Percentiles rank a stretch among this genome's conserved stretches.
phyloP scores from a whole-genome alignment of 1,140 invertebrate species.

The Drosophila sp. region DNA sequence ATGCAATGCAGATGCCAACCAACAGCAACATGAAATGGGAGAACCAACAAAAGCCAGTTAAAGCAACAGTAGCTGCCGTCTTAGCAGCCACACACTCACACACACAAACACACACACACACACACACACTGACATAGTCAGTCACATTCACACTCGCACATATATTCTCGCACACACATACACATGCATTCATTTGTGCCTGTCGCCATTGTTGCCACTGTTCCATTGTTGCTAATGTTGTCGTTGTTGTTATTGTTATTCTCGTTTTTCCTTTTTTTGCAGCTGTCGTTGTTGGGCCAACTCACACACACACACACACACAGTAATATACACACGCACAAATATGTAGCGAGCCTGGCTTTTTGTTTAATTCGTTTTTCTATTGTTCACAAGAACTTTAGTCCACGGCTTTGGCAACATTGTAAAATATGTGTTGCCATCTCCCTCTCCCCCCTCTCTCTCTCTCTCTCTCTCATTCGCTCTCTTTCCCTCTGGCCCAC shows the following conservation, averaged over 20 bases:
- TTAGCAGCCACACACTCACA: constrained; percentile 10
- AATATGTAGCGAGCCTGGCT: constrained; percentile 54
- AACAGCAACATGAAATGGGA: constrained; percentile 21
- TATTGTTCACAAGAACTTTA: constrained; percentile 81
- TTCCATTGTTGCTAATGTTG: constrained; percentile 41
- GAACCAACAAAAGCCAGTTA: constrained; percentile 75
- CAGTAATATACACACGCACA: constrained; percentile 1
- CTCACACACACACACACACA: constrained; percentile 39
- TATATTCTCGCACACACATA: constrained; percentile 9
- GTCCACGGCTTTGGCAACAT: constrained; percentile 75
- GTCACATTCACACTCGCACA: constrained; percentile 10
- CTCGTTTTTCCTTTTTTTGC: constrained; percentile 19
- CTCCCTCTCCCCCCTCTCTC: constrained; percentile 27
- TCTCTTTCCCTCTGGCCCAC: neutral
- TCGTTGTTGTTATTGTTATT: constrained; percentile 19
- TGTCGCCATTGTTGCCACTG: constrained; percentile 72
- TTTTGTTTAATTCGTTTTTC: constrained; percentile 82
- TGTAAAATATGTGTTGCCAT: constrained; percentile 72
- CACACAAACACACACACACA: constrained; percentile 23
- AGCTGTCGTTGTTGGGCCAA: constrained; percentile 41
- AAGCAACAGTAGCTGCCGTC: constrained; percentile 63
- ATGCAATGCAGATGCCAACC: constrained; percentile 19
- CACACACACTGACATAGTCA: too few species aligned
- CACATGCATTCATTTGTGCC: constrained; percentile 63
- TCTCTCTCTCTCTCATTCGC: neutral